Evolutionary conservation across 2,888 invertebrate genomes (phyloP), one percentile per base, ranked within the genome.

Genomic region (Alcis repandata): DNA sequence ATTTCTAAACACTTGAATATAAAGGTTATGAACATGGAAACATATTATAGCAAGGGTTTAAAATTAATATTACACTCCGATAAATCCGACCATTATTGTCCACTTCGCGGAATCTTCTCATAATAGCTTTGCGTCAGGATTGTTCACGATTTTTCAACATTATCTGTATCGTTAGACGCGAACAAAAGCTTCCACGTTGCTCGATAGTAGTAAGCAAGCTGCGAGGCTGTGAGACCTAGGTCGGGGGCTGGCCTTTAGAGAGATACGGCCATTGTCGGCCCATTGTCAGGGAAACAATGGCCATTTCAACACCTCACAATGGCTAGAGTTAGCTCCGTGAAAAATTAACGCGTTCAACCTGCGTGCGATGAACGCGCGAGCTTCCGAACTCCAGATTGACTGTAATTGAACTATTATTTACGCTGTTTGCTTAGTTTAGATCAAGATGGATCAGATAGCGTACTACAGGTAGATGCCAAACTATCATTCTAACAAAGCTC

Each of bases 221-320:
- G 79, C 78, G 77, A 78, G 79, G 63, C 72, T 69, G 79, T 78
- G 77, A 79, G 80, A 77, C 77, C 75, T 71, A 76, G 83, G 83
- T 82, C 79, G 81, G 79, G 79, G 83, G 79, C 83, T 79, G 77
- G 80, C 80, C 82, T 85, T 82, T 78, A 77, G 79, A 85, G 84
- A 83, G 84, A 84, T 82, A 80, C 83, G 81, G 81, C 83, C 76
- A 86, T 88, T 86, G 88, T 88, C 73, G 76, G 79, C 65, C 80
- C 81, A 87, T 88, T 89, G 88, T 88, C 80, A 81, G 72, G 70
- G 79, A 81, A 84, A 89, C 88, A 89, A 89, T 85, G 74, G 82
- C 77, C 78, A 78, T 84, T 84, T 83, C 84, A 82, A 86, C 87
- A 84, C 87, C 85, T 84, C 81, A 86, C 87, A 87, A 87, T 86